Base-by-base conservation (phyloP, 1,140 invertebrate genomes). In the Chrysomallon squamiferum region DNA sequence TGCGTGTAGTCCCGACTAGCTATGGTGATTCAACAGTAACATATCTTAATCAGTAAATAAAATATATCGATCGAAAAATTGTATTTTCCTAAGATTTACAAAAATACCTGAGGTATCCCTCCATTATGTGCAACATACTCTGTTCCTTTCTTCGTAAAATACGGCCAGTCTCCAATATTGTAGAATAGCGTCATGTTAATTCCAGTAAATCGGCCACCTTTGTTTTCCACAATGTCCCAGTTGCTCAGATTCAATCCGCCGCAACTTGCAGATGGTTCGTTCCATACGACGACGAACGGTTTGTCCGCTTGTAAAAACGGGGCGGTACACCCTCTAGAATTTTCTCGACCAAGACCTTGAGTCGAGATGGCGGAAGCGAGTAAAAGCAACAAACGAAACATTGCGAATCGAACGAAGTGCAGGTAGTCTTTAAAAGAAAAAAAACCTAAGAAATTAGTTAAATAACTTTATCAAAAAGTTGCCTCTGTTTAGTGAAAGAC, bases 81-180 rank as follows among this genome's bases (percentile, higher is more conserved):
- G n/a, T n/a, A n/a, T n/a, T n/a, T n/a, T n/a, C n/a, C n/a, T n/a
- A n/a, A n/a, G n/a, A n/a, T n/a, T n/a, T n/a, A n/a, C n/a, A n/a
- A n/a, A n/a, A n/a, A n/a, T 69, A 90, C 88, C 79, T 94, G 92
- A 0, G 93, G 92, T 0, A 94, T 89, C 0, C 92, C 92, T 0
- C 92, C 92, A 76, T 93, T 93, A 18, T 25, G 29, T 13, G 15
- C 45, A n/a, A n/a, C n/a, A n/a, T n/a, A n/a, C n/a, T n/a, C n/a
- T 5, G 45, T 77, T 61, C 77, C 82, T 73, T 67, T 80, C 56
- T 4, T 66, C 80, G 45, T 87, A 83, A 75, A 88, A 85, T 25
- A 92, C 81, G 22, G 92, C 0, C 92, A 92, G 77, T 93, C 92
- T 61, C 88, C 81, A 0, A 92, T 91, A 0, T 91, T 90, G 33